Conservation (phyloP, 2,113 vertebrate species). For the Delphinus delphis region DNA sequence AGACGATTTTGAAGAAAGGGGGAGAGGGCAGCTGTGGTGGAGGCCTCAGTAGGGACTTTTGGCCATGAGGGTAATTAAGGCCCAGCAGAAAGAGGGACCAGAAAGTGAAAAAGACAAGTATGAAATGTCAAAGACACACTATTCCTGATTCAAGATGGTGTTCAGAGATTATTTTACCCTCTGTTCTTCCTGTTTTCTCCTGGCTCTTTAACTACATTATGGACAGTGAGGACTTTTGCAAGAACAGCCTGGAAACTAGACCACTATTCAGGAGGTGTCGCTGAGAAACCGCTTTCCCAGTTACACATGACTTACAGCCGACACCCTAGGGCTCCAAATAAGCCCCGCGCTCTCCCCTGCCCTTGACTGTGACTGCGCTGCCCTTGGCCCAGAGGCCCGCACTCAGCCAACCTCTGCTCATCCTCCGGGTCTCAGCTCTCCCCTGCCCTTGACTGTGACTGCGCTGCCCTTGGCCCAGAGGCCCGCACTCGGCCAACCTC, state of each 20-base stretch:
- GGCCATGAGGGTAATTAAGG: fast-evolving
- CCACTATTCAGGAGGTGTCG: not conserved
- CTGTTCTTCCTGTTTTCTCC: not conserved
- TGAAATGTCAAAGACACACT: not conserved
- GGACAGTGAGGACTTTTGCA: not conserved
- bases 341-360: not conserved
- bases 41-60: not conserved
- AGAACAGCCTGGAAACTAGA: not conserved
- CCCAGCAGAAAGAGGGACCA: not conserved
- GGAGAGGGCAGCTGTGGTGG: fast-evolving
- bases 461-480: not conserved
- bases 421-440: not conserved
- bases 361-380: fast-evolving
- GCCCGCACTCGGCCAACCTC: not conserved
- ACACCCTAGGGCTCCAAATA: not conserved
- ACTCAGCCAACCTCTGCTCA: not conserved
- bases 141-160: not conserved
- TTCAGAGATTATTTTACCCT: not conserved
- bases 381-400: not conserved
- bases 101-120: not conserved
- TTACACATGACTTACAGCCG: not conserved
- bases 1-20: not conserved
- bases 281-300: not conserved
- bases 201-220: not conserved
- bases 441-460: fast-evolving